Base-by-base conservation (phyloP, 2,113 vertebrate species). In the Nothoprocta perdicaria region DNA sequence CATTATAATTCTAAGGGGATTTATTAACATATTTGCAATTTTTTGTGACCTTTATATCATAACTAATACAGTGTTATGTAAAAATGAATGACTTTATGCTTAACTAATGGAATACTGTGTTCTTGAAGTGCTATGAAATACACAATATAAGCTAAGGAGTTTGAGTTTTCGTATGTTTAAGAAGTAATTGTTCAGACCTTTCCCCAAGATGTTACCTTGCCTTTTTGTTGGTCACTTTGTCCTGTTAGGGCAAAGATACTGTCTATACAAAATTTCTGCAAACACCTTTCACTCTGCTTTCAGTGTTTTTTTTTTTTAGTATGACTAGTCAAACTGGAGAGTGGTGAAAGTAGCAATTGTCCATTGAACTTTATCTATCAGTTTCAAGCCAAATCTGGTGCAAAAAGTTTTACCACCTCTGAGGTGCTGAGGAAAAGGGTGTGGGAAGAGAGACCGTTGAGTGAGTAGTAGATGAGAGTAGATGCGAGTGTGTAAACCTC, bases 31-130 rank as follows among this genome's bases (percentile, higher is more conserved):
- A 29, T 71, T 52, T 52, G 16, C 16, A 81, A 60, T 77, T 77
- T 11, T 38, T 53, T 45, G 10, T 87, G 72, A 77, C 14, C n/a
- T 8, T 73, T 89, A 79, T 31, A 29, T 48, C 23, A 76, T 79
- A 65, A 50, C 45, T 89, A 76, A 57, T 85, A 58, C 7, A 50
- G 41, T 91, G 84, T 84, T 40, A 79, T 35, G 13, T 66, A 48
- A 82, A 94, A 90, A 86, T 33, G 83, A 84, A 90, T 78, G 1
- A 78, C 84, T 86, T 81, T 68, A 38, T 60, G 15, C 84, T 92
- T 81, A 57, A 68, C 27, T 86, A 76, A 67, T 84, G 66, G 67
- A 93, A 57, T 67, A 84, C 57, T 14, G 67, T 68, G n/a, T 72
- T 93, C 53, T 88, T 38, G 46, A 84, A 89, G 26, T 52, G 11